phyloP scores from a whole-genome alignment of 1,140 invertebrate species.

The Heterodera carotae region DNA sequence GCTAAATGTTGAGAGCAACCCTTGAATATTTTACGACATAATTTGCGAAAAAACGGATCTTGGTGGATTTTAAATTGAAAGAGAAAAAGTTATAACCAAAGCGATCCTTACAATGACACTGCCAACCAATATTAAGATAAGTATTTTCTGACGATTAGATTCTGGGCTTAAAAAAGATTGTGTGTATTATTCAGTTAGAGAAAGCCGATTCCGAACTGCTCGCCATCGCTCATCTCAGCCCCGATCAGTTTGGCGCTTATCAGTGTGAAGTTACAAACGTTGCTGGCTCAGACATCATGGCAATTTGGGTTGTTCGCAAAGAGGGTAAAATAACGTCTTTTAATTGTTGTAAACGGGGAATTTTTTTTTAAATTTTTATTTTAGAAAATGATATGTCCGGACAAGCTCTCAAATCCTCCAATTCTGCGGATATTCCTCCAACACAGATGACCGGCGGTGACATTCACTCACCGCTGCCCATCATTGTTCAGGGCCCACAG shows the following conservation, averaged over 20 bases:
- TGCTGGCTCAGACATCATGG: conserved; percentile 83
- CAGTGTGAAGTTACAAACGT: conserved; percentile 87
- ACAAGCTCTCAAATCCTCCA: conserved; percentile 69
- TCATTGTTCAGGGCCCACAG: conserved; percentile 59
- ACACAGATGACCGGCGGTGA: conserved; percentile 41
- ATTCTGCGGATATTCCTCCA: conserved; percentile 56
- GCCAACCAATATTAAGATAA: too few relatives aligned
- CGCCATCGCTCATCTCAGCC: conserved; percentile 78
- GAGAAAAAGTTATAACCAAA: too few relatives aligned
- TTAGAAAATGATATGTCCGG: conserved; percentile 84
- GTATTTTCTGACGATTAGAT: conserved; percentile 23
- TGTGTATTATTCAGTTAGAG: conserved; percentile 60
- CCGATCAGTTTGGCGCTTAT: conserved; percentile 88
- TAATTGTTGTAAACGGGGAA: conserved; percentile 76
- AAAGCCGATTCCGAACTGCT: conserved; percentile 74
- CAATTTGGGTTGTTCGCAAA: conserved; percentile 95
- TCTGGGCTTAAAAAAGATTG: neutral
- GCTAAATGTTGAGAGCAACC: too few relatives aligned
- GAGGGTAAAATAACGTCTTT: conserved; percentile 69
- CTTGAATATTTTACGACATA: too few relatives aligned
- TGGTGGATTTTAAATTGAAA: too few relatives aligned
- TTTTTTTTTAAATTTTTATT: conserved; percentile 83
- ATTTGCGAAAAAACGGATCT: too few relatives aligned
- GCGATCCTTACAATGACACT: too few relatives aligned
- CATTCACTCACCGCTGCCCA: neutral